These are phyloP conservation scores for Sarcophaga variegata DNA, from an alignment of 2,888 invertebrate species.

Conservation along the genomic window DNA sequence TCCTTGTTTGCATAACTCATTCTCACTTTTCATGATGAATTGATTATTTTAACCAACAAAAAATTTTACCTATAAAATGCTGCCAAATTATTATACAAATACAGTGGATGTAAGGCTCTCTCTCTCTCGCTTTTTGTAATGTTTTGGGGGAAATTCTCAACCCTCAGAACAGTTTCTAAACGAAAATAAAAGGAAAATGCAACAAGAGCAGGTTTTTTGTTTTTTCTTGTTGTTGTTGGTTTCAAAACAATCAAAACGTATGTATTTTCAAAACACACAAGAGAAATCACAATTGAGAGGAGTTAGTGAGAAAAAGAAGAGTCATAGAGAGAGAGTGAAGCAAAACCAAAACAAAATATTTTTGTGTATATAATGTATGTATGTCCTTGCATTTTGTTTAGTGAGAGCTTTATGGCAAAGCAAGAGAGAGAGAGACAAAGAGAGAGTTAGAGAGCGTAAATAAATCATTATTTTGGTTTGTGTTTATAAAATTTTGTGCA, in stretches of 20 bases:
- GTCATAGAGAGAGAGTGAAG: background rate
- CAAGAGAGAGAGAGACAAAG: constrained; percentile 12
- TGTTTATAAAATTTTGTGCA: constrained; percentile 66
- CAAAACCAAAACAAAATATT: constrained; percentile 14
- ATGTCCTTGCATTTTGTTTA: background rate
- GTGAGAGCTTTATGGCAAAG: constrained; percentile 12
- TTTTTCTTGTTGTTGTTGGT: background rate
- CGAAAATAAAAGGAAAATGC: constrained; percentile 36
- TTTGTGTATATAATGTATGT: constrained; percentile 6
- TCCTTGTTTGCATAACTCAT: background rate
- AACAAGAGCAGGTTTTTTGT: constrained; percentile 24
- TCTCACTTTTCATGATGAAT: background rate
- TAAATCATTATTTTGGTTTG: constrained; percentile 57
- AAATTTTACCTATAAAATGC: background rate
- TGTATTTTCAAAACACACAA: background rate
- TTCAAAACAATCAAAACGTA: too few relatives aligned
- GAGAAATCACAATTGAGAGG: constrained; percentile 7
- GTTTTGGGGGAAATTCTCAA: background rate
- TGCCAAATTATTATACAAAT: constrained; percentile 16
- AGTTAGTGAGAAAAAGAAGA: constrained; percentile 6
- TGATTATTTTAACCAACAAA: constrained; percentile 29
- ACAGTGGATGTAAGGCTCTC: background rate
- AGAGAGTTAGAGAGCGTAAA: constrained; percentile 10
- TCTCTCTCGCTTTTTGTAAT: background rate
- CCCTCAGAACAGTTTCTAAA: background rate